Conservation (phyloP, 2,888 invertebrate species). For the Tortricodes alternella region DNA sequence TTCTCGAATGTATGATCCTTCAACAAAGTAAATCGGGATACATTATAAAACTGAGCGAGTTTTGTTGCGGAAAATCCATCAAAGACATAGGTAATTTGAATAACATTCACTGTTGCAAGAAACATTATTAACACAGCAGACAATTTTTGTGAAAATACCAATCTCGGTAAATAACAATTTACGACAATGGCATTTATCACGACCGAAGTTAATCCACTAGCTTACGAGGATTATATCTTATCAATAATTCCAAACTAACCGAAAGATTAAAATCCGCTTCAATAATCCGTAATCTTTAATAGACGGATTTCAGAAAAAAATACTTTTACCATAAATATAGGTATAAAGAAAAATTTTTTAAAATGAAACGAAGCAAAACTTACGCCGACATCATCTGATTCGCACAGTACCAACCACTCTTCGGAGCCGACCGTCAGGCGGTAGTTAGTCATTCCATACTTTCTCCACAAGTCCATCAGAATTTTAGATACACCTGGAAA, state of each 20-base stretch:
- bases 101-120: no score
- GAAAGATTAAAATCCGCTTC: background rate
- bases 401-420: slow-evolving; percentile 44
- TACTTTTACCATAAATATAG: no score
- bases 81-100: no score
- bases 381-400: slow-evolving; percentile 47
- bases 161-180: background rate
- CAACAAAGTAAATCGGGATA: no score
- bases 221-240: slow-evolving; percentile 1
- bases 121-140: no score
- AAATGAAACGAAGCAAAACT: slow-evolving; percentile 3
- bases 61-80: no score
- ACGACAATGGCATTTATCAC: background rate
- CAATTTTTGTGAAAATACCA: no score
- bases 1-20: no score
- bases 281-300: background rate
- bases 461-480: slow-evolving; percentile 42
- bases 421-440: slow-evolving; percentile 44
- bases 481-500: slow-evolving; percentile 40
- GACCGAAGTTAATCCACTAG: background rate
- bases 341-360: background rate
- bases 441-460: slow-evolving; percentile 44
- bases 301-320: background rate
- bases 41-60: no score
- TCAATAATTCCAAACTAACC: background rate